Base-by-base conservation (phyloP, 2,797 vertebrate genomes). In the Phataginus tricuspis region DNA sequence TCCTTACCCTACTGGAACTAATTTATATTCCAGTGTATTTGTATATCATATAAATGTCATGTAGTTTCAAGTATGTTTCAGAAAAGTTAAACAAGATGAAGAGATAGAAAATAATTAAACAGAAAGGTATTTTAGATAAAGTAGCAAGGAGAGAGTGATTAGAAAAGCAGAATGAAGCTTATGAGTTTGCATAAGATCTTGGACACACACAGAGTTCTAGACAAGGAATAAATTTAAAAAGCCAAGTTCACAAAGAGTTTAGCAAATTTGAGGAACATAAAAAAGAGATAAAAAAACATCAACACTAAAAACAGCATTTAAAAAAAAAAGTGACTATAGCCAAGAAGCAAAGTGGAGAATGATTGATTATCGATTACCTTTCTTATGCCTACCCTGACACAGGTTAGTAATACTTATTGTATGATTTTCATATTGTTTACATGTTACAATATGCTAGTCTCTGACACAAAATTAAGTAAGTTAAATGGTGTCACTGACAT, bases 71-170 rank as follows among this genome's bases (percentile, higher is more conserved):
- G 71, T 80, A 29, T 13, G 94, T 64, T 96, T 95, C 59, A 90
- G 21, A 86, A 84, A 95, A 96, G 53, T 88, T 89, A 86, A 79
- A 87, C 9, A 13, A 69, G 4, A 9, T 85, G 9, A 42, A 18
- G 27, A 86, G 23, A 90, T 21, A 91, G 1, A 95, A n/a, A 90
- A 86, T 53, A 72, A 92, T 0, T 79, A 27, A 96, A 90, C 27
- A 55, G 19, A 86, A 86, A 96, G 23, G 72, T 34, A 75, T 64
- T 94, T 95, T 57, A 74, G 42, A 80, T 84, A 95, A 91, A 96
- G 25, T 72, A 90, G 27, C 82, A 90, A 66, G 23, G 29, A 3
- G 29, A 45, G 45, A 12, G 45, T 45, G 14, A 53, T 39, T 61
- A 25, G 64, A 86, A 94, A 87, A n/a, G 37, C 21, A 59, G 21